Conservation (phyloP, 2,888 invertebrate genomes). For the Pristionchus japonicus region DNA sequence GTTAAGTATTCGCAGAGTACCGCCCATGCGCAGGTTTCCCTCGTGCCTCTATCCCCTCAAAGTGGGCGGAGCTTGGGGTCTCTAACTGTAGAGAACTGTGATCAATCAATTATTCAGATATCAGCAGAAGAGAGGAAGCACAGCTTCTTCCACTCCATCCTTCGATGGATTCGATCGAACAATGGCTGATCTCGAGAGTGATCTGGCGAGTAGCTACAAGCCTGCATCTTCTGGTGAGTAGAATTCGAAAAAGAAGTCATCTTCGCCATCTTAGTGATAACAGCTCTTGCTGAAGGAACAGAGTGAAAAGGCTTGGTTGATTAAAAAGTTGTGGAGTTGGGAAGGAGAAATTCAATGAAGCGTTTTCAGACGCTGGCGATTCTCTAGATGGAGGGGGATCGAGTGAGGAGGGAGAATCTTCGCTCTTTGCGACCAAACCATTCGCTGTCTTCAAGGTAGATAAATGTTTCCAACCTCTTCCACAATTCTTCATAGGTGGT, state of each 20-base stretch:
- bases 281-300: no score
- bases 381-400: slow-evolving; percentile 32
- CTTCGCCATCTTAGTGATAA: no score
- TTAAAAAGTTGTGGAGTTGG: no score
- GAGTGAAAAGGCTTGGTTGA: no score
- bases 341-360: neutral
- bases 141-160: slow-evolving; percentile 46
- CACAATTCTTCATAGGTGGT: no score
- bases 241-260: neutral
- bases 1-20: no score
- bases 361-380: slow-evolving; percentile 40
- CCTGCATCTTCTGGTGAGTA: slow-evolving; percentile 42
- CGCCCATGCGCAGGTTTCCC: no score
- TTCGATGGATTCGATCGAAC: slow-evolving; percentile 51
- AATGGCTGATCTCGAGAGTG: slow-evolving; percentile 55
- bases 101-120: no score
- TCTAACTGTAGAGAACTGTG: no score
- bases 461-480: no score
- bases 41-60: no score
- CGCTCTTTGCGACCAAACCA: slow-evolving; percentile 64
- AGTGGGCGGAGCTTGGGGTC: no score
- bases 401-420: slow-evolving; percentile 48
- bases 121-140: slow-evolving; percentile 52
- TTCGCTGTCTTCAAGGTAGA: slow-evolving; percentile 62
- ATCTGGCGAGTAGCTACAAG: slow-evolving; percentile 40